phyloP scores from a whole-genome alignment of 2,113 vertebrate genomes.

The Daboia siamensis region DNA sequence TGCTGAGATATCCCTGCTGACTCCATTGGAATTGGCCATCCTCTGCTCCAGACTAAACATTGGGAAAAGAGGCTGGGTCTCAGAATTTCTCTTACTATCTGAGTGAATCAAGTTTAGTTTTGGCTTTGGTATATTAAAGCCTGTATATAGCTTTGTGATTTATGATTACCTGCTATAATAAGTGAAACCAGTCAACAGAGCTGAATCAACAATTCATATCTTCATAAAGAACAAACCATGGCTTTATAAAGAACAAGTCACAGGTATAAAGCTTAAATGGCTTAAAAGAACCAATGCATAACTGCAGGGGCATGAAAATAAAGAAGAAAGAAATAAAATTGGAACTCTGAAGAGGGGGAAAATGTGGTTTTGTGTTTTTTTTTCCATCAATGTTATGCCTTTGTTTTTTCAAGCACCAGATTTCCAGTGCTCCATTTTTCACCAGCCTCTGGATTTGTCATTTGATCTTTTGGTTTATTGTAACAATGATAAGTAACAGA shows the following conservation, averaged over 20 bases:
- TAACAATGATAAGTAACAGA: background rate
- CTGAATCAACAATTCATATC: background rate
- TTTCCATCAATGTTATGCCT: background rate
- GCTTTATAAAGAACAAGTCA: background rate
- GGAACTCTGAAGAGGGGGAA: background rate
- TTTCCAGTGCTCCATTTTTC: background rate
- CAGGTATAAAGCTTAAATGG: background rate
- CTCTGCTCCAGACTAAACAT: background rate
- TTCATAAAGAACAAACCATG: background rate
- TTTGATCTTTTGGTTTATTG: background rate
- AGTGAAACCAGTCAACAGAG: background rate
- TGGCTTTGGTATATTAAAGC: background rate
- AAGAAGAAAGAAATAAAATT: background rate
- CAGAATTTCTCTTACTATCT: background rate
- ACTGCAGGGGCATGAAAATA: background rate
- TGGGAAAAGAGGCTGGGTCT: background rate
- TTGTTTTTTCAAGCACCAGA: background rate
- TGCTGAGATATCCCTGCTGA: background rate
- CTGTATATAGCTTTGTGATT: background rate
- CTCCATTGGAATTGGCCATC: background rate
- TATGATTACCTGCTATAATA: background rate
- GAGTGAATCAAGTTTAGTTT: background rate
- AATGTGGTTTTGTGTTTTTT: background rate
- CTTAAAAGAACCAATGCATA: background rate
- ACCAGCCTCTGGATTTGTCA: background rate